phyloP scores from a whole-genome alignment of 2,888 invertebrate species.

The Axea sp. region DNA sequence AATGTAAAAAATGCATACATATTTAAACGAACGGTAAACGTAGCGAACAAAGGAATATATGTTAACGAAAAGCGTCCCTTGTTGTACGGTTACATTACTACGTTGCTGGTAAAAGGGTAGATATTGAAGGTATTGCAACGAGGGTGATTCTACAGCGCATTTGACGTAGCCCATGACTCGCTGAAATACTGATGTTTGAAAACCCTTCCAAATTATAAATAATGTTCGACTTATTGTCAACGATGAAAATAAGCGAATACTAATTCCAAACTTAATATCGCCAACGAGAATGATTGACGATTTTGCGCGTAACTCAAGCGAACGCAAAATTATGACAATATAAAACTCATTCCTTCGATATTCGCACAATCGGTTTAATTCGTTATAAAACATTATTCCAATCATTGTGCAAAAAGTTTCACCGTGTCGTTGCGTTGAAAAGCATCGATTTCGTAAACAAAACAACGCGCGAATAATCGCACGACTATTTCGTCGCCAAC shows the following conservation, averaged over 20 bases:
- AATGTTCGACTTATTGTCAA: constrained; percentile 29
- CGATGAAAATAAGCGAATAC: constrained; percentile 15
- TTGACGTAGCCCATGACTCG: too few species aligned
- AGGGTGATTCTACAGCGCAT: constrained; percentile 34
- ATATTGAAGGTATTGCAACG: constrained; percentile 48
- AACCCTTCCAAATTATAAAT: constrained; percentile 40
- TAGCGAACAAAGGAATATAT: constrained; percentile 53
- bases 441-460: too few species aligned
- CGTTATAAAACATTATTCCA: too few species aligned
- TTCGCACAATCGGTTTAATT: too few species aligned
- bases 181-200: constrained; percentile 32
- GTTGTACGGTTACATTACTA: constrained; percentile 37
- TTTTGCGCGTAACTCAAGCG: background rate
- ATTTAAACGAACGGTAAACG: background rate
- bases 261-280: constrained; percentile 26
- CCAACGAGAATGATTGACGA: constrained; percentile 17
- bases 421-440: too few species aligned
- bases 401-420: too few species aligned
- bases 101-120: constrained; percentile 44
- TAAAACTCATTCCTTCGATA: too few species aligned
- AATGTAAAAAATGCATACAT: constrained; percentile 21
- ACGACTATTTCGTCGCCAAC: too few species aligned
- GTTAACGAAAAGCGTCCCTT: constrained; percentile 51
- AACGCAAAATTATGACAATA: background rate
- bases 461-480: too few species aligned